Percentiles rank a stretch among this genome's conserved stretches.
Conservation (phyloP, 2,797 vertebrate species). For the Malacoraja senta region DNA sequence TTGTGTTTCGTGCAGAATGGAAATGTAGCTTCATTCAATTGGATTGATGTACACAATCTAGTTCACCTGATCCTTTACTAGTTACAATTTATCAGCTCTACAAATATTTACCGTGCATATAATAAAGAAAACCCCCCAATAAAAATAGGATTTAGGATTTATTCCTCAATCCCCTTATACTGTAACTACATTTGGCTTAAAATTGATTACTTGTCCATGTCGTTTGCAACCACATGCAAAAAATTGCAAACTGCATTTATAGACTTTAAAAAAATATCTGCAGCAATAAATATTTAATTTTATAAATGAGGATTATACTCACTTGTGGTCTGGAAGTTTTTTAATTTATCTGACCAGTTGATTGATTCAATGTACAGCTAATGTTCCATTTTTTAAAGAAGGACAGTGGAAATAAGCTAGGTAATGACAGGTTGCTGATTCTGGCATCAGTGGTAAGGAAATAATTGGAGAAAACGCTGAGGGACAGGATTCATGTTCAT, state of each 20-base stretch:
- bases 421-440: no score
- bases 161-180: neutral
- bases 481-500: no score
- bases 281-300: neutral
- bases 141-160: neutral
- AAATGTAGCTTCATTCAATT: neutral
- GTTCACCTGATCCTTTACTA: neutral
- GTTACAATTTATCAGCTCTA: neutral
- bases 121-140: neutral
- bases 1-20: no score
- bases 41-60: neutral
- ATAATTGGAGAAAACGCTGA: no score
- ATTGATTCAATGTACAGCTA: neutral
- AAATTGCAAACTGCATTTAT: neutral
- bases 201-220: neutral
- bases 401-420: no score
- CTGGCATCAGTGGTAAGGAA: no score
- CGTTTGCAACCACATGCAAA: neutral
- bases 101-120: no score
- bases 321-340: neutral
- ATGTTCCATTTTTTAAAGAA: no score
- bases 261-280: neutral
- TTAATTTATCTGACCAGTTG: neutral
- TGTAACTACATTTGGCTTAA: neutral
- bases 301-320: neutral